A percentile compares a stretch with the other conserved stretches of the same genome.
These are phyloP conservation scores for Dryoscopus gambensis DNA, from an alignment of 2,113 vertebrate species.

Conservation along the genomic window DNA sequence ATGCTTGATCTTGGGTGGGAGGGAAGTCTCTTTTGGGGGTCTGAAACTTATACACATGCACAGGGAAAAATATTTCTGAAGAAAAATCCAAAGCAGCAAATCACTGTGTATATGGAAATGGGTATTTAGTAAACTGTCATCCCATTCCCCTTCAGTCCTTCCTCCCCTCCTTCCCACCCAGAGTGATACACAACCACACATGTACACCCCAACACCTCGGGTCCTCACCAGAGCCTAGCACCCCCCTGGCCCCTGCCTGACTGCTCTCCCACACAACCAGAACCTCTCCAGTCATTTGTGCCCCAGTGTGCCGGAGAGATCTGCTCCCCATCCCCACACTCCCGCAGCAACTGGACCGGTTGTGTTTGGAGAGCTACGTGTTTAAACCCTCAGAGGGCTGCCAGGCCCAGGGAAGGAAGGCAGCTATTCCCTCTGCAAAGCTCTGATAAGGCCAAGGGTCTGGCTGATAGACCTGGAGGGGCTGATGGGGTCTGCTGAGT, in stretches of 20 bases:
- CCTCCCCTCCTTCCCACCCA: neutral
- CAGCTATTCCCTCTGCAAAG: neutral
- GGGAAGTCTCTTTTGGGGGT: neutral
- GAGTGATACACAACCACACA: no score
- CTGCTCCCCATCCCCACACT: neutral
- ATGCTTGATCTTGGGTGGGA: neutral
- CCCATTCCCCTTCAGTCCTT: neutral
- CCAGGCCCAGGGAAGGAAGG: neutral
- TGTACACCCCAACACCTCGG: neutral
- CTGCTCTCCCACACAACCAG: neutral
- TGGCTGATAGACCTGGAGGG: neutral
- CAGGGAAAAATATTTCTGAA: neutral
- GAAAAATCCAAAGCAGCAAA: neutral
- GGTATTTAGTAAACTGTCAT: neutral
- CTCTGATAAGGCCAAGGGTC: neutral
- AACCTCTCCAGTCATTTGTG: neutral
- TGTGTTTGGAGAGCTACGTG: neutral
- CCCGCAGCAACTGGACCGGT: neutral
- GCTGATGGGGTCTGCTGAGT: neutral
- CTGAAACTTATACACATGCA: neutral
- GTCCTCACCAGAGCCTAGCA: neutral
- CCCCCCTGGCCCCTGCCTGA: accelerated
- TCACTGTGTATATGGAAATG: neutral
- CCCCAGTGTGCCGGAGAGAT: neutral
- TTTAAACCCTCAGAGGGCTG: neutral